Base-by-base conservation (phyloP, 2,113 vertebrate genomes). In the Artemisiospiza belli region DNA sequence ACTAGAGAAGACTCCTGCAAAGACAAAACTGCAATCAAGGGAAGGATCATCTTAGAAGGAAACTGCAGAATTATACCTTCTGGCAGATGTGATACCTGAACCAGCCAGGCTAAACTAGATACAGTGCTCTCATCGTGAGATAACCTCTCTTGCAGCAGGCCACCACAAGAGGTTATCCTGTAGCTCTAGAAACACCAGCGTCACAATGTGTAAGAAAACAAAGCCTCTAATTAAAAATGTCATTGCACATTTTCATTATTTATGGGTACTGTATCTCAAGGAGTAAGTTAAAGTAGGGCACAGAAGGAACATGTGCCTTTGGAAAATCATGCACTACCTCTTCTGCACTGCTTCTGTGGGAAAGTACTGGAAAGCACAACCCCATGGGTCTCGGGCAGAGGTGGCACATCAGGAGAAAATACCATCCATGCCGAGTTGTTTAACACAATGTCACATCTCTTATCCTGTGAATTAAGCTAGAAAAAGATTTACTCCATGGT, bases 401-500 rank as follows among this genome's bases (percentile, higher is more conserved):
- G 52, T 44, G 35, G 24, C 4, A 57, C 0, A 2, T 43, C 27
- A 57, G 49, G 20, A 46, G 33, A 35, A 14, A 63, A 44, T 0
- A 0, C 21, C 30, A 57, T 44, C 57, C 64, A n/a, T 0, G 0
- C 35, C 0, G 0, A 47, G 35, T 30, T 33, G 27, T 59, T 87
- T 57, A 59, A 75, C 35, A 31, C 0, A 3, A 24, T 23, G 19
- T 25, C 9, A 4, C 0, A 0, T 63, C 30, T 68, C 43, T 69
- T n/a, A 51, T 87, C 25, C 18, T 51, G 19, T 59, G 63, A 80
- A 76, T 82, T 89, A 87, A 79, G 46, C n/a, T 79, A 67, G 35
- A 55, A 22, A n/a, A 87, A 51, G 0, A 58, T 55, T 75, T 84
- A 66, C 12, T 69, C 81, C 19, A 49, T 22, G 22, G 49, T 78